Conservation (phyloP, 1,140 invertebrate species). For the Hermetia illucens region DNA sequence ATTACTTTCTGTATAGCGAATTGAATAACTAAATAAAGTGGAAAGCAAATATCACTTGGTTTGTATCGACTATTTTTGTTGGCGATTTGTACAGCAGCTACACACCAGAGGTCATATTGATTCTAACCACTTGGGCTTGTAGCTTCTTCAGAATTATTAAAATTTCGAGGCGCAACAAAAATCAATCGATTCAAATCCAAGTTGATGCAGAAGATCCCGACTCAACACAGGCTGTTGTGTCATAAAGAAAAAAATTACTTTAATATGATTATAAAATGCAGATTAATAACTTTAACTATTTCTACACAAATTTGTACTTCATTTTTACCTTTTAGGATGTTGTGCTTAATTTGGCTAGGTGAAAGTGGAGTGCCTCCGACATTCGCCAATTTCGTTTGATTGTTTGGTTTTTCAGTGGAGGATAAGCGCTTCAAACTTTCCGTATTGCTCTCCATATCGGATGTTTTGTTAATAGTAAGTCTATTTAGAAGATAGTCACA, state of each 20-base stretch:
- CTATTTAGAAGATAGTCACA: too few species aligned
- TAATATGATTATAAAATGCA: background rate
- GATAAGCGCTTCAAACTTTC: slow-evolving; percentile 38
- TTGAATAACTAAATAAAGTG: slow-evolving; percentile 4
- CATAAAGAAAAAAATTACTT: background rate
- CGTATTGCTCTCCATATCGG: slow-evolving; percentile 40
- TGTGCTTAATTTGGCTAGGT: slow-evolving; percentile 83
- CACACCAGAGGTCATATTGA: too few species aligned
- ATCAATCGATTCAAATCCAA: slow-evolving; percentile 1
- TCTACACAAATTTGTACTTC: slow-evolving; percentile 33
- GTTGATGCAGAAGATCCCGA: too few species aligned
- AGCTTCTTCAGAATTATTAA: too few species aligned
- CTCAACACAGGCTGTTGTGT: too few species aligned
- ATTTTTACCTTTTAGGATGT: slow-evolving; percentile 74
- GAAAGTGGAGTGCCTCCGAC: slow-evolving; percentile 52
- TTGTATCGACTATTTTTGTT: too few species aligned
- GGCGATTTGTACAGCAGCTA: too few species aligned
- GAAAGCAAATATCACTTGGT: too few species aligned
- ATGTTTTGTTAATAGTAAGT: slow-evolving; percentile 40
- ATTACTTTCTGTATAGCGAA: too few species aligned
- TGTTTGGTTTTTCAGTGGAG: slow-evolving; percentile 47
- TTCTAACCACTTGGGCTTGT: too few species aligned
- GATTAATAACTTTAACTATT: slow-evolving; percentile 10
- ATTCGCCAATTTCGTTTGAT: slow-evolving; percentile 43
- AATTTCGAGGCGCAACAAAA: background rate